Conservation (phyloP, 2,113 vertebrate species). For the Mesitornis unicolor region DNA sequence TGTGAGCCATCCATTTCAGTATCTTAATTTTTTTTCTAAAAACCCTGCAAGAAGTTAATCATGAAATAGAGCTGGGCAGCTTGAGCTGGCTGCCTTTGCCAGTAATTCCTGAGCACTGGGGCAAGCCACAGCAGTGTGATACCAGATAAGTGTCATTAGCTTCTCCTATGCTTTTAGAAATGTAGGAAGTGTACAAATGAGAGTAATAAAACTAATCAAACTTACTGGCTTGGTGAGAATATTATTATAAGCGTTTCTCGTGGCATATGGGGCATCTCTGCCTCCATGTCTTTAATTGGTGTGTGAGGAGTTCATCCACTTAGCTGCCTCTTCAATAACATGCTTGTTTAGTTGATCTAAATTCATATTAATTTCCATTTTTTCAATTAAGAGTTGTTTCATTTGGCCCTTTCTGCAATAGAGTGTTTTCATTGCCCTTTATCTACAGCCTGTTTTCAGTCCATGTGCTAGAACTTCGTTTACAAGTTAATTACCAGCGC, state of each 20-base stretch:
- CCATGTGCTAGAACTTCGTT: conserved; percentile 35
- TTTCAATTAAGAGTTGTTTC: conserved; percentile 61
- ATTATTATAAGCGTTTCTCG: background rate
- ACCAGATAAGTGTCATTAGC: conserved; percentile 9
- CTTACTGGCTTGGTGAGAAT: conserved; percentile 9
- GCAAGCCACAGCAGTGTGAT: background rate
- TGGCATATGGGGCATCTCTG: background rate
- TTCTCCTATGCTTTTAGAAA: conserved; percentile 1
- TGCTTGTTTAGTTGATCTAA: conserved; percentile 56
- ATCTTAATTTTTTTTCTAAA: background rate
- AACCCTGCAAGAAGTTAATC: background rate
- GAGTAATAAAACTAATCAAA: conserved; percentile 59
- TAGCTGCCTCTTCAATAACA: conserved; percentile 53
- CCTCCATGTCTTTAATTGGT: conserved; percentile 49
- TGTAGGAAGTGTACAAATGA: conserved; percentile 18
- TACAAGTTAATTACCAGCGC: conserved; percentile 45
- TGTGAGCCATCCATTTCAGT: background rate
- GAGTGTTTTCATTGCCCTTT: conserved; percentile 60
- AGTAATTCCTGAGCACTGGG: background rate
- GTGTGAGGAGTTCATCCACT: conserved; percentile 41
- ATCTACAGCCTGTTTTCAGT: conserved; percentile 25
- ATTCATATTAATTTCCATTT: conserved; percentile 62
- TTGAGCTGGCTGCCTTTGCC: background rate
- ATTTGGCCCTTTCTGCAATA: conserved; percentile 57
- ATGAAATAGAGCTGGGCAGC: background rate